Conservation (phyloP, 1,140 invertebrate genomes). For the Hycleus cichorii region DNA sequence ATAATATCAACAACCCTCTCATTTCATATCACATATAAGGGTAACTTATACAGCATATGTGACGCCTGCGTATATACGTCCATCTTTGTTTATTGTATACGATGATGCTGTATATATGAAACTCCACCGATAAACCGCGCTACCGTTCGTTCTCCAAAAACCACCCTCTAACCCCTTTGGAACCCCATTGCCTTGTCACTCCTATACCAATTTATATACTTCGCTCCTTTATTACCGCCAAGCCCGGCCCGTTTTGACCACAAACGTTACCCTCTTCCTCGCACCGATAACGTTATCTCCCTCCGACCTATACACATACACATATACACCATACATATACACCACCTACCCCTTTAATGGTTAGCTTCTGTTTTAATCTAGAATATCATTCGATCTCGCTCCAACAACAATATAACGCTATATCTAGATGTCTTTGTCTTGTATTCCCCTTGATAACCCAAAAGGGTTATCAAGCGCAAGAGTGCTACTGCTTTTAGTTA, state of each 20-base stretch:
- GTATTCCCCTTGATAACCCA: slow-evolving; percentile 37
- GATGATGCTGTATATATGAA: no score
- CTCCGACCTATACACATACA: slow-evolving; percentile 26
- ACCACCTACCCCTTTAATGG: slow-evolving; percentile 30
- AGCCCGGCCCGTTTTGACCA: slow-evolving; percentile 40
- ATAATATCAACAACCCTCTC: no score
- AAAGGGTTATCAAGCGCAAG: slow-evolving; percentile 42
- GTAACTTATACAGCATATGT: slow-evolving; percentile 25
- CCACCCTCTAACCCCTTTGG: not conserved
- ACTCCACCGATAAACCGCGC: slow-evolving; percentile 36
- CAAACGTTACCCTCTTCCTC: slow-evolving; percentile 35
- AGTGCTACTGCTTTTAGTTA: slow-evolving; percentile 28
- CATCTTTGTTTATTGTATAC: slow-evolving; percentile 8
- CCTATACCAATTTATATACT: slow-evolving; percentile 31
- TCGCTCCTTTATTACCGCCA: slow-evolving; percentile 36
- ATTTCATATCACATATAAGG: no score
- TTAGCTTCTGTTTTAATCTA: slow-evolving; percentile 42
- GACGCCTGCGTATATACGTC: slow-evolving; percentile 34
- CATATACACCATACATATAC: no score
- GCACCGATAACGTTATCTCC: slow-evolving; percentile 19
- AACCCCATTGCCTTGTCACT: slow-evolving; percentile 19
- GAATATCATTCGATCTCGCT: not conserved
- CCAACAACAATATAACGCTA: not conserved
- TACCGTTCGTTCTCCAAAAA: slow-evolving; percentile 15
- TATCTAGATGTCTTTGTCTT: slow-evolving; percentile 12